Conservation (phyloP, 2,797 vertebrate species). For the Crossoptilon crossoptilon region DNA sequence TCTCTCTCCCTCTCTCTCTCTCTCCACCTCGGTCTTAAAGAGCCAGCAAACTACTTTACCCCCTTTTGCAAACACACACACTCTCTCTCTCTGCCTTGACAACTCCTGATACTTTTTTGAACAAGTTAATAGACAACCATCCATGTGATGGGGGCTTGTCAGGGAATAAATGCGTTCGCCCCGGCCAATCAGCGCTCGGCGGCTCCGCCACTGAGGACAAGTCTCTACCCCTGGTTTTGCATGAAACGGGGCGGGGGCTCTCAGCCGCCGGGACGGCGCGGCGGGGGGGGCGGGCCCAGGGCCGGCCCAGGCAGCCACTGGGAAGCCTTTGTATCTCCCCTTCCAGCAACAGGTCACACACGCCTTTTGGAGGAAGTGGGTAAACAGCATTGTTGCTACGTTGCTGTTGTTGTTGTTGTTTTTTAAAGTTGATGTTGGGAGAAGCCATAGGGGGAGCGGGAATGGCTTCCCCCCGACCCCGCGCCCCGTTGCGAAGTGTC, state of each 20-base stretch:
- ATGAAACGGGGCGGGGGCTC: slow-evolving; percentile 91
- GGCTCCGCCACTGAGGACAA: slow-evolving; percentile 87
- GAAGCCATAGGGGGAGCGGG: neutral
- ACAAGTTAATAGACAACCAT: slow-evolving; percentile 99
- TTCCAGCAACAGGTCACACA: slow-evolving; percentile 86
- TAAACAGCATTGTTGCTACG: slow-evolving; percentile 74
- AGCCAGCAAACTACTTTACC: slow-evolving; percentile 93
- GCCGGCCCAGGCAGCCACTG: slow-evolving; percentile 81
- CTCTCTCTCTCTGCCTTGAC: slow-evolving; percentile 91
- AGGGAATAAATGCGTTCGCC: slow-evolving; percentile 96
- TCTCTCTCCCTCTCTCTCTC: slow-evolving; percentile 46
- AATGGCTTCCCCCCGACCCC: neutral
- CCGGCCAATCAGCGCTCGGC: slow-evolving; percentile 92
- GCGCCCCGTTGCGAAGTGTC: neutral
- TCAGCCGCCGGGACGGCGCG: slow-evolving; percentile 62
- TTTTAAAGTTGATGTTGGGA: neutral
- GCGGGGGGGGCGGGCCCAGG: slow-evolving; percentile 76
- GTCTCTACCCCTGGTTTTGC: slow-evolving; percentile 87
- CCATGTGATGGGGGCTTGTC: slow-evolving; percentile 98
- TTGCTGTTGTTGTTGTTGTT: neutral
- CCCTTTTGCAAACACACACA: slow-evolving; percentile 82
- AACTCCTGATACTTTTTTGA: slow-evolving; percentile 99
- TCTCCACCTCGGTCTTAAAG: slow-evolving; percentile 85
- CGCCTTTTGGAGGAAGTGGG: slow-evolving; percentile 83
- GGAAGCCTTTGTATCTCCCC: slow-evolving; percentile 84